Evolutionary conservation across 2,113 vertebrate genomes (phyloP).

Genomic region (Sinocyclocheilus grahami): DNA sequence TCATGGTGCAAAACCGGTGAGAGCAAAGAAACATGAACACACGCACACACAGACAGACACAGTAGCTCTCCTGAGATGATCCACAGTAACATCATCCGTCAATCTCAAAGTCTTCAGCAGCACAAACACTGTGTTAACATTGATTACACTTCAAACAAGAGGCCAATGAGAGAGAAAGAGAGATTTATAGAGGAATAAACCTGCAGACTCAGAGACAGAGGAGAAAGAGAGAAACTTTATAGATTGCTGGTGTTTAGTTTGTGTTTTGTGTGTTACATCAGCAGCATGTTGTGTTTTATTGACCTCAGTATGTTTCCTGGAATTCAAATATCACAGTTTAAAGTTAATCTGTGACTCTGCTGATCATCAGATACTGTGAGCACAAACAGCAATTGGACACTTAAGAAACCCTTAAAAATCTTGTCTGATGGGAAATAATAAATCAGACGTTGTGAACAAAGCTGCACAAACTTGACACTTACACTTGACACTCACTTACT

Average conservation of each 20-base stretch:
- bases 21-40: conserved; percentile 3
- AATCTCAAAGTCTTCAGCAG: neutral
- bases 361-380: neutral
- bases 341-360: neutral
- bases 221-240: conserved; percentile 36
- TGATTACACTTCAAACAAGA: conserved; percentile 37
- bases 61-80: neutral
- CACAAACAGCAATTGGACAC: neutral
- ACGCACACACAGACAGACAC: conserved; percentile 2
- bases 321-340: conserved; percentile 14
- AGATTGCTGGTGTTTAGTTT: neutral
- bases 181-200: conserved; percentile 33
- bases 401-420: neutral
- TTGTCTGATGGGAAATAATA: neutral
- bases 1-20: conserved; percentile 98
- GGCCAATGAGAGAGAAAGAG: conserved; percentile 41
- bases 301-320: conserved; percentile 5
- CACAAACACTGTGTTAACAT: conserved; percentile 10
- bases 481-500: neutral
- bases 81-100: neutral
- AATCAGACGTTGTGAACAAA: neutral
- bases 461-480: neutral
- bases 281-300: conserved; percentile 13
- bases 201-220: conserved; percentile 28
- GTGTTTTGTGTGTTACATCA: neutral